These are phyloP conservation scores for Pogoniulus pusillus DNA, from an alignment of 2,797 vertebrate species.

Conservation along the genomic window DNA sequence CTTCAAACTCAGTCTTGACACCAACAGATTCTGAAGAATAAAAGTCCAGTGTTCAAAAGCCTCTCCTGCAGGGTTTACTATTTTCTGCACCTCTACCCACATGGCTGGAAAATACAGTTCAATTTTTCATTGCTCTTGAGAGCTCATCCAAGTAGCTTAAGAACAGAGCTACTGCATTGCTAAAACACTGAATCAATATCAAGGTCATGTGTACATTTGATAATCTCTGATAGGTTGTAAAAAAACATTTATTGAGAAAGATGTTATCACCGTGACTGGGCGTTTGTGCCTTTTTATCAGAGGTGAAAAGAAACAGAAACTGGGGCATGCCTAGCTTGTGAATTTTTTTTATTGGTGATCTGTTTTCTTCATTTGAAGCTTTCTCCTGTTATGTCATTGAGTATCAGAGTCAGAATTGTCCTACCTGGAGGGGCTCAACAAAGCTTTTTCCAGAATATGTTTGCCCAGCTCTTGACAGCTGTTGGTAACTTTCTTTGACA, in stretches of 20 bases:
- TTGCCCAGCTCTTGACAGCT: not conserved
- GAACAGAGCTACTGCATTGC: not conserved
- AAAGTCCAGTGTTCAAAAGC: not conserved
- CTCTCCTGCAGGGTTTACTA: not conserved
- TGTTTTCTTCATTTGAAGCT: not conserved
- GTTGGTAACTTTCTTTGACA: not conserved
- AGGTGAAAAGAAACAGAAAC: not conserved
- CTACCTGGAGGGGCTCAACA: not conserved
- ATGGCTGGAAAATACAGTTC: constrained; percentile 18
- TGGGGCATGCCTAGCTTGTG: not conserved
- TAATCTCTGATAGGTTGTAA: not conserved
- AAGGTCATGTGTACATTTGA: not conserved
- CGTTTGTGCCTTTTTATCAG: not conserved
- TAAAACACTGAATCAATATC: constrained; percentile 22
- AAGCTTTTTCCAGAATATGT: not conserved
- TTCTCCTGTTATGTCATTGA: not conserved
- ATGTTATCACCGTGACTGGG: not conserved
- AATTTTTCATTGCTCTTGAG: constrained; percentile 30
- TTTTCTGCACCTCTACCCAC: constrained; percentile 1
- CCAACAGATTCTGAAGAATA: not conserved
- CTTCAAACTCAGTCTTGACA: not conserved
- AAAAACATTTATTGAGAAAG: not conserved
- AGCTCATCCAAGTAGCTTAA: not conserved
- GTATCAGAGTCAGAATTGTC: not conserved
- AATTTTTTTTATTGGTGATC: not conserved